A percentile compares a stretch with the other conserved stretches of the same genome.
These are phyloP conservation scores for Dynastes grantii DNA, from an alignment of 2,888 invertebrate species.

Conservation along the genomic window DNA sequence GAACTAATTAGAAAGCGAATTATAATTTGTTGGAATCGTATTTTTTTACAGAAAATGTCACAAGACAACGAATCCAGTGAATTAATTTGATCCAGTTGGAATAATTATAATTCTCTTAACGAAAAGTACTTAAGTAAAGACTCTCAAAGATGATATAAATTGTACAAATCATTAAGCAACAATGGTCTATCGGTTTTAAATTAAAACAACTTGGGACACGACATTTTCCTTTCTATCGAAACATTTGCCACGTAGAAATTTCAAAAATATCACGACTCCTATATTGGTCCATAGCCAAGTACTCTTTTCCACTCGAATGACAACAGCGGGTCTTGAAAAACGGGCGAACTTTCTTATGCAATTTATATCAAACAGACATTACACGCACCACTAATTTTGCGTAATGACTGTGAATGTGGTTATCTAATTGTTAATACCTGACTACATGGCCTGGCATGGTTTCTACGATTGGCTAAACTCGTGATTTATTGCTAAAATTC, in stretches of 20 bases:
- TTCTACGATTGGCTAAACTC: constrained; percentile 10
- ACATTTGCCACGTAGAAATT: constrained; percentile 7
- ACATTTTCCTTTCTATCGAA: not conserved
- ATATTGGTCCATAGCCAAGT: not conserved
- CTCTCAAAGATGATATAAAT: no score
- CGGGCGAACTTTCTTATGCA: constrained; percentile 27
- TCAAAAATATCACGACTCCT: not conserved
- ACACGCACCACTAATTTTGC: constrained; percentile 43
- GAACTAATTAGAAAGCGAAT: constrained; percentile 24
- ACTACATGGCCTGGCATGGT: not conserved
- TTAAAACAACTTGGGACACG: not conserved
- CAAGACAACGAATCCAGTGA: no score
- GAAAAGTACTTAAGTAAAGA: no score
- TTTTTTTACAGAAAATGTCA: not conserved
- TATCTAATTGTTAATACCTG: constrained; percentile 37
- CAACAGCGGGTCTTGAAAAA: constrained; percentile 11
- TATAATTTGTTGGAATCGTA: not conserved
- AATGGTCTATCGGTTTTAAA: no score
- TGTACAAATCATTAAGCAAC: no score
- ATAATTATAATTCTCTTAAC: no score
- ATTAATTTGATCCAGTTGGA: no score
- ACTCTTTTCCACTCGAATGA: constrained; percentile 20
- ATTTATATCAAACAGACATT: constrained; percentile 18
- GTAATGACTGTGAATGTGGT: constrained; percentile 36
- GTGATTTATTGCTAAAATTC: constrained; percentile 27